Percentiles rank a stretch among this genome's conserved stretches.
These are phyloP conservation scores for Chouioia cunea DNA, from an alignment of 2,888 invertebrate genomes.

Conservation along the genomic window DNA sequence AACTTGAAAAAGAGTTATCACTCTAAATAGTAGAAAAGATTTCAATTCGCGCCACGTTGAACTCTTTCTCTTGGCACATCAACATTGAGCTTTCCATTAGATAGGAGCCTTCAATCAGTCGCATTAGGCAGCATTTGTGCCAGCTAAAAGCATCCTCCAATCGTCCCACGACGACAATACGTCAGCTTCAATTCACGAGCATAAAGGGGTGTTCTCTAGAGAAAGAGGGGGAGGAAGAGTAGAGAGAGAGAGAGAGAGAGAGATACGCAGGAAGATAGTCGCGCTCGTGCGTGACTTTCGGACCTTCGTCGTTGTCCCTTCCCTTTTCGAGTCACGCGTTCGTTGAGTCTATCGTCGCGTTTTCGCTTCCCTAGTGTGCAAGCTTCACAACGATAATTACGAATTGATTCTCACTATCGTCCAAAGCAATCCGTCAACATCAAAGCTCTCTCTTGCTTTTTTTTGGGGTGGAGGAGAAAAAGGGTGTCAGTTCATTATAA, in stretches of 20 bases:
- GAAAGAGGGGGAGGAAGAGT: background rate
- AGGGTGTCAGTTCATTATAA: constrained; percentile 19
- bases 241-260: background rate
- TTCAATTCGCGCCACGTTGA: too few relatives aligned
- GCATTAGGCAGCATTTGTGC: too few relatives aligned
- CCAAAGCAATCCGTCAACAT: constrained; percentile 44
- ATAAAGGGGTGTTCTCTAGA: background rate
- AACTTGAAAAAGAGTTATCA: too few relatives aligned
- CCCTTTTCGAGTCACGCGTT: constrained; percentile 37
- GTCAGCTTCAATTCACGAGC: too few relatives aligned
- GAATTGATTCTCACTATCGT: constrained; percentile 48
- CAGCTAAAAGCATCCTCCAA: too few relatives aligned
- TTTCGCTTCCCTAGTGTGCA: background rate
- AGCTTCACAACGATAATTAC: constrained; percentile 45
- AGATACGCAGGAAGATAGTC: constrained; percentile 11
- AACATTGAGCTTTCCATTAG: too few relatives aligned
- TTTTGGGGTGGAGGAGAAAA: background rate
- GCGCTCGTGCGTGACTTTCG: constrained; percentile 26
- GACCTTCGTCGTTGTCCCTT: constrained; percentile 18
- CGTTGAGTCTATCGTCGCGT: background rate
- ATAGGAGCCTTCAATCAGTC: too few relatives aligned
- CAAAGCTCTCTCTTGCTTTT: constrained; percentile 23
- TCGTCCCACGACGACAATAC: too few relatives aligned
- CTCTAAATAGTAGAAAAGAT: too few relatives aligned
- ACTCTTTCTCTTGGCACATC: too few relatives aligned